Base-by-base conservation (phyloP, 2,797 vertebrate species). In the Macroramphosus scolopax region DNA sequence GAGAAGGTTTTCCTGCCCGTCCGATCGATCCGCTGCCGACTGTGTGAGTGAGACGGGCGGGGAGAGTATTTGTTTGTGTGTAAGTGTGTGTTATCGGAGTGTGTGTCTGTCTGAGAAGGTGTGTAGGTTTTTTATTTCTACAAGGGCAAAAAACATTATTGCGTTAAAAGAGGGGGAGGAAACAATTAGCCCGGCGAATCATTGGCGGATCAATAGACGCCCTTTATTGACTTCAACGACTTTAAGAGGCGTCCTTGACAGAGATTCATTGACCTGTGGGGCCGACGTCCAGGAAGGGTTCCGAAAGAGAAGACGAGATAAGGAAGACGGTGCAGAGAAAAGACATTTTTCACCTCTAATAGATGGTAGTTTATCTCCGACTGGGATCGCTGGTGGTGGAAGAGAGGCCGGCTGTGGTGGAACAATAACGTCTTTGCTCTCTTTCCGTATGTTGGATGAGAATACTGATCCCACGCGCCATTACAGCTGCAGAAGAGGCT, bases 171-270 rank as follows among this genome's bases (percentile, higher is more conserved):
- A 63, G 3, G 15, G 15, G 36, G 44, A 17, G 41, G 52, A 58
- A 54, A 71, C 68, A 52, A 54, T 75, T 72, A 69, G 37, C 20
- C 20, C 13, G 29, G 42, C 61, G 49, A 44, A 51, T 66, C 28
- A 56, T 72, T 40, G 22, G 58, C 11, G 41, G 44, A 28, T 63
- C 13, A 3, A 51, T 66, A 57, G 53, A 54, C 17, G 34, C 47
- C 49, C 36, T 16, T 62, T 14, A 40, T 37, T 25, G 43, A 18
- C 7, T 8, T 14, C 33, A 65, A 51, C 45, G 60, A 55, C 36
- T 38, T 44, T 22, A 11, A 16, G 2, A 3, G 2, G 10, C 3
- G 55, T 58, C 68, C 48, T 66, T 60, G 36, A 63, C 48, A 22
- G 45, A 40, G 36, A 47, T 63, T 33, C 31, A 72, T 66, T 47